Conservation (phyloP, 2,797 vertebrate genomes). For the Aeoliscus strigatus region DNA sequence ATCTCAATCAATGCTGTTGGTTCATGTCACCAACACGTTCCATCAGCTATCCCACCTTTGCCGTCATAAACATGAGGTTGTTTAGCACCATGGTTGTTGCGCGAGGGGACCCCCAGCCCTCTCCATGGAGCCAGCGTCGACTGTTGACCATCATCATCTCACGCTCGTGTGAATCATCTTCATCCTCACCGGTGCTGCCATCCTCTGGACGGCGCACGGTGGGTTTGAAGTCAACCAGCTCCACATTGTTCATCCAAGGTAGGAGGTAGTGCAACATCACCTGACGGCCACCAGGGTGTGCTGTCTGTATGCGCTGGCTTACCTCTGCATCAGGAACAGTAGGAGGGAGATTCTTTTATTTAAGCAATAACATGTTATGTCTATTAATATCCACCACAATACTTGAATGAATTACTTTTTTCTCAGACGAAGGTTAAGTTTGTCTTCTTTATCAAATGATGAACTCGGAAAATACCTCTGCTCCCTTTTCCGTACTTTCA, state of each 20-base stretch:
- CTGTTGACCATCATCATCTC: constrained; percentile 95
- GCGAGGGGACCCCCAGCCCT: constrained; percentile 96
- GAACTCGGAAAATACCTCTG: too few species aligned
- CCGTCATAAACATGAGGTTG: constrained; percentile 99
- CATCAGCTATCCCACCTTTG: constrained; percentile 80
- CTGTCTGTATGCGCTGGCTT: constrained; percentile 96
- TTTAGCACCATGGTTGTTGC: constrained; percentile 98
- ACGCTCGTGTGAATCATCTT: constrained; percentile 79
- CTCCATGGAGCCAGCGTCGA: constrained; percentile 91
- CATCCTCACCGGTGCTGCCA: constrained; percentile 71
- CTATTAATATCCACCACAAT: too few species aligned
- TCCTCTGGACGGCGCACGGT: constrained; percentile 79
- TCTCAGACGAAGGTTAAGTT: too few species aligned
- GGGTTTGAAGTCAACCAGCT: constrained; percentile 92
- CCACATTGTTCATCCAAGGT: constrained; percentile 99
- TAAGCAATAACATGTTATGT: too few species aligned
- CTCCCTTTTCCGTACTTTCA: too few species aligned
- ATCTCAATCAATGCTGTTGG: not conserved
- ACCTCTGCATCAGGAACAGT: constrained; percentile 77
- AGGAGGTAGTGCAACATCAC: constrained; percentile 98
- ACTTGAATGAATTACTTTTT: too few species aligned
- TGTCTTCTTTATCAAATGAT: too few species aligned
- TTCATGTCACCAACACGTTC: too few species aligned
- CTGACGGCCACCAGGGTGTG: constrained; percentile 93
- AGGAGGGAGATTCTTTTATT: too few species aligned